These are phyloP conservation scores for Drosophila anomalata DNA, from an alignment of 2,888 invertebrate species.

Conservation along the genomic window DNA sequence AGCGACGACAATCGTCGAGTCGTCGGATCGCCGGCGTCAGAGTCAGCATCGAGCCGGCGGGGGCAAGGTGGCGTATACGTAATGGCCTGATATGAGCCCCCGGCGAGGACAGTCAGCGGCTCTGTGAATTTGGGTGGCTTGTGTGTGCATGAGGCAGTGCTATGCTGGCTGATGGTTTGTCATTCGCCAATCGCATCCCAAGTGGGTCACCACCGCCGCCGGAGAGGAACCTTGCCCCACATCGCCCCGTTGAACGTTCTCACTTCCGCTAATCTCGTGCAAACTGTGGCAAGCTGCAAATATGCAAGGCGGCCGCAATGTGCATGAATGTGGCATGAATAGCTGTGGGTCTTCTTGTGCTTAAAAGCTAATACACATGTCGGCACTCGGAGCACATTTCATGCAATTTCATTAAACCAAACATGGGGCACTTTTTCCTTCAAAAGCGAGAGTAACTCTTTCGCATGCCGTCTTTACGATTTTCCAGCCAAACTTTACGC, in stretches of 20 bases:
- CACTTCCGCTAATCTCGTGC: constrained; percentile 32
- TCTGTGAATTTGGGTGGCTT: constrained; percentile 4
- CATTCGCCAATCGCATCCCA: constrained; percentile 46
- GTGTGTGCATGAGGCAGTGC: background rate
- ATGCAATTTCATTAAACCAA: background rate
- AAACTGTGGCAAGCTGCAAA: constrained; percentile 19
- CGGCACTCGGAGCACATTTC: background rate
- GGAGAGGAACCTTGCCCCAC: constrained; percentile 28
- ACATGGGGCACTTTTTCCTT: background rate
- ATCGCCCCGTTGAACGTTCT: constrained; percentile 19
- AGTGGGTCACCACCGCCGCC: constrained; percentile 56
- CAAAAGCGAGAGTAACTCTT: constrained; percentile 25
- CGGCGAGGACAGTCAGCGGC: constrained; percentile 12
- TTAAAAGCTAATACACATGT: constrained; percentile 2
- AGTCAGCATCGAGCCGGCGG: constrained; percentile 26
- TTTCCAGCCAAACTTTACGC: constrained; percentile 19
- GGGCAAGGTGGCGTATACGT: constrained; percentile 62
- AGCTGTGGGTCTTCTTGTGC: constrained; percentile 7
- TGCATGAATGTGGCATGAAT: background rate
- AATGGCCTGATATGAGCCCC: constrained; percentile 45
- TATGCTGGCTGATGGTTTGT: constrained; percentile 6
- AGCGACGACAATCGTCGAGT: constrained; percentile 34
- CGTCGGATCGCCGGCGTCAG: constrained; percentile 11
- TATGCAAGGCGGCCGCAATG: constrained; percentile 1
- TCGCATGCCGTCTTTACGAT: background rate